Evolutionary conservation across 1,140 invertebrate genomes (phyloP).

Genomic region (Chironomus tepperi): DNA sequence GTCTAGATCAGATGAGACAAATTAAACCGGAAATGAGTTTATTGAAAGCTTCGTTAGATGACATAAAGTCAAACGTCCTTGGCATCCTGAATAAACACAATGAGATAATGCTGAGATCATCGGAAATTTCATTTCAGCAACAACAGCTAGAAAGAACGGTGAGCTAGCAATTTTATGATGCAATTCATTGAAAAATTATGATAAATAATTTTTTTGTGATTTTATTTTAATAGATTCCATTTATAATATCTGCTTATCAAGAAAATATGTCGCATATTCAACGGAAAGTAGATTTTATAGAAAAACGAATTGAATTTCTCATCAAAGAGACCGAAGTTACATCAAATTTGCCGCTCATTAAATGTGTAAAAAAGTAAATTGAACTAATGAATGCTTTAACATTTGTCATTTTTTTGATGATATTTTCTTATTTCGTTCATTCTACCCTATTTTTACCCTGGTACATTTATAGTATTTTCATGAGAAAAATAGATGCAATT

Average conservation of each 20-base stretch:
- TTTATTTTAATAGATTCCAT: neutral
- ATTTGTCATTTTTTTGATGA: neutral
- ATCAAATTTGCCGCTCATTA: neutral
- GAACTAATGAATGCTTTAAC: neutral
- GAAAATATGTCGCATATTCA: slow-evolving; percentile 9
- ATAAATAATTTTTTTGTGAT: too few relatives aligned
- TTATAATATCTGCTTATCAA: slow-evolving; percentile 4
- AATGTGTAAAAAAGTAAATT: slow-evolving; percentile 5
- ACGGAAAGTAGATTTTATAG: neutral
- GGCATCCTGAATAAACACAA: slow-evolving; percentile 5
- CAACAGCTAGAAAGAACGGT: neutral
- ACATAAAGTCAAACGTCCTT: neutral
- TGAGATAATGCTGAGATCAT: slow-evolving; percentile 14
- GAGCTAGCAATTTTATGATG: neutral
- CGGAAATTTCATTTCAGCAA: slow-evolving; percentile 9
- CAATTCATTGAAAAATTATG: too few relatives aligned
- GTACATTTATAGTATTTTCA: neutral
- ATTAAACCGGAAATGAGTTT: slow-evolving; percentile 16
- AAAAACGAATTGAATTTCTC: slow-evolving; percentile 9
- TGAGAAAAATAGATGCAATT: slow-evolving; percentile 16
- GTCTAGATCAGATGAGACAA: slow-evolving; percentile 11
- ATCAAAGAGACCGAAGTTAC: neutral
- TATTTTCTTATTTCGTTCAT: neutral
- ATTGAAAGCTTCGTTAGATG: slow-evolving; percentile 10
- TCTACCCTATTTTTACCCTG: neutral